Evolutionary conservation across 1,140 invertebrate genomes (phyloP).

Genomic region (Paraescarpia echinospica): DNA sequence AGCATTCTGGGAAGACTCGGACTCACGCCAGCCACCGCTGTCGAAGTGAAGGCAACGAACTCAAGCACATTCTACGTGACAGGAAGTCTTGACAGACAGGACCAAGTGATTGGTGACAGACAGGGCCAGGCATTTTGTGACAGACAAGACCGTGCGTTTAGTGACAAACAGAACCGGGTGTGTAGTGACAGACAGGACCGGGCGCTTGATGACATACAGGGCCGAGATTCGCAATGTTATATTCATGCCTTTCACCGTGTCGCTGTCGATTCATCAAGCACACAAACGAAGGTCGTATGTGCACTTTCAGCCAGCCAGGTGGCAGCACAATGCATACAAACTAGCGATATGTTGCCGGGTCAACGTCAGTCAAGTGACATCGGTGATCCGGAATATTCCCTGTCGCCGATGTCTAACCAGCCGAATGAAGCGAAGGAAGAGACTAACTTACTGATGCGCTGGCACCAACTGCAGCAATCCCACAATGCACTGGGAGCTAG

Average conservation of each 20-base stretch:
- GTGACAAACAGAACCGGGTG: background rate
- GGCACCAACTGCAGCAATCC: background rate
- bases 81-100: slow-evolving; percentile 31
- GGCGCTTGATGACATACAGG: background rate
- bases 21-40: slow-evolving; percentile 37
- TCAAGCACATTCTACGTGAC: slow-evolving; percentile 55
- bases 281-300: background rate
- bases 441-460: background rate
- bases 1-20: slow-evolving; percentile 59
- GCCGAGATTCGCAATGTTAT: background rate
- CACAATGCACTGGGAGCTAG: background rate
- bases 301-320: background rate
- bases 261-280: background rate
- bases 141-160: background rate
- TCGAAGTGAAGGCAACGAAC: slow-evolving; percentile 35
- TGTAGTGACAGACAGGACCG: background rate
- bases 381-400: background rate
- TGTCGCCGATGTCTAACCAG: background rate
- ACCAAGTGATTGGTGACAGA: background rate
- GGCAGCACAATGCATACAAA: background rate
- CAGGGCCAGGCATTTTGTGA: background rate
- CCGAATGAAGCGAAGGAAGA: background rate
- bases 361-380: background rate
- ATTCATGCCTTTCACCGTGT: slow-evolving; percentile 22
- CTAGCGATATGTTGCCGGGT: background rate